A percentile compares a stretch with the other conserved stretches of the same genome.
Conservation (phyloP, 2,888 invertebrate species). For the Diaphora mendica region DNA sequence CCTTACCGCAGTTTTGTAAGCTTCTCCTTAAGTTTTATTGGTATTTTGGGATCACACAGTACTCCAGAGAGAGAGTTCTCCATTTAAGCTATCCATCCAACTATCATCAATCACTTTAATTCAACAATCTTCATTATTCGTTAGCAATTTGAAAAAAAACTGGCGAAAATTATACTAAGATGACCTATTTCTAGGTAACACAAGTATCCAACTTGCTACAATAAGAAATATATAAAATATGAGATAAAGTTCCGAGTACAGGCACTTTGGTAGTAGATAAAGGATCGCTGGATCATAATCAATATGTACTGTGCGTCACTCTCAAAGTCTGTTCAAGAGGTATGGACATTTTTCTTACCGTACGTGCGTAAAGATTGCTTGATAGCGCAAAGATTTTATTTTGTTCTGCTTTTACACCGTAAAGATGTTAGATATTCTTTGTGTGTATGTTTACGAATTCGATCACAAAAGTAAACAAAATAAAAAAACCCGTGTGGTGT, state of each 20-base stretch:
- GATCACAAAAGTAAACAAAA: background rate
- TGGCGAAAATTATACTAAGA: too few species aligned
- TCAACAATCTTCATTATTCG: too few species aligned
- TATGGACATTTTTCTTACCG: constrained; percentile 64
- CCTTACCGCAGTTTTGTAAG: too few species aligned
- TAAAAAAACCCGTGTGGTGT: too few species aligned
- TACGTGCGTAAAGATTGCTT: constrained; percentile 66
- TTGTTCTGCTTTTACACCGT: constrained; percentile 46
- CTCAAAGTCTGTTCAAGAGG: constrained; percentile 52
- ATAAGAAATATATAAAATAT: background rate
- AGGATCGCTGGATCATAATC: constrained; percentile 41
- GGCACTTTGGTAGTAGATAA: constrained; percentile 1
- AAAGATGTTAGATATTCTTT: constrained; percentile 3
- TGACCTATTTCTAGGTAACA: background rate
- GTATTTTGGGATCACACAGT: too few species aligned
- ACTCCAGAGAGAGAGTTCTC: too few species aligned
- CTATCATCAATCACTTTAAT: too few species aligned
- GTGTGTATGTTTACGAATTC: background rate
- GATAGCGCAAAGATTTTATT: constrained; percentile 49
- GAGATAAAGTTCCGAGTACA: background rate
- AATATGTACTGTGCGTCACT: constrained; percentile 58
- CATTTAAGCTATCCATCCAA: too few species aligned
- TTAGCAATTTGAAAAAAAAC: too few species aligned
- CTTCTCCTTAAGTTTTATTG: too few species aligned
- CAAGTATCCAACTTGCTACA: background rate